phyloP scores from a whole-genome alignment of 2,888 invertebrate species.

The Drosophila neonasuta region DNA sequence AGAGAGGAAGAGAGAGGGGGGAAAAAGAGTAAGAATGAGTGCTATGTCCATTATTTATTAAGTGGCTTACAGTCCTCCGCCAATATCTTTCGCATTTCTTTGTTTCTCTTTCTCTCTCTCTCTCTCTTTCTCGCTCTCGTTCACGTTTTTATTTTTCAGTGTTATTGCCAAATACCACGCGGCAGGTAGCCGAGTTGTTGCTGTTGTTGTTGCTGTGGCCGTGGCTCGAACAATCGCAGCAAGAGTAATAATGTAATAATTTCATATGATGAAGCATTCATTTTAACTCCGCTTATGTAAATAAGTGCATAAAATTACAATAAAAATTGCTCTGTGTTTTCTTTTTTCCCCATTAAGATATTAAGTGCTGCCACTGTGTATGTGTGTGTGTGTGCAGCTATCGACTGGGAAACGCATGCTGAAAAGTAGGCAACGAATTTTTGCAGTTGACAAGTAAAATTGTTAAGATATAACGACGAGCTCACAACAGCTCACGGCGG shows the following conservation, averaged over 20 bases:
- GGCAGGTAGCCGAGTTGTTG: slow-evolving; percentile 11
- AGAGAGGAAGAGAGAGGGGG: neutral
- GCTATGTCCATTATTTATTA: slow-evolving; percentile 64
- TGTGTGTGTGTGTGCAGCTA: slow-evolving; percentile 1
- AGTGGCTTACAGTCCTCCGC: slow-evolving; percentile 37
- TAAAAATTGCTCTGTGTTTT: slow-evolving; percentile 42
- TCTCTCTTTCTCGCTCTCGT: neutral
- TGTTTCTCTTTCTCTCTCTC: neutral
- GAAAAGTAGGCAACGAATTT: slow-evolving; percentile 26
- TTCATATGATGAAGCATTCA: slow-evolving; percentile 63
- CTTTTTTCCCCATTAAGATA: slow-evolving; percentile 53
- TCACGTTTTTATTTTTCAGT: slow-evolving; percentile 22
- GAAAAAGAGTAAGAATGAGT: neutral
- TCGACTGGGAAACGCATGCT: slow-evolving; percentile 5
- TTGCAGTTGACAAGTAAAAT: slow-evolving; percentile 36
- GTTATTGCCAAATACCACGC: slow-evolving; percentile 45
- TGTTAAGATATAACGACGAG: slow-evolving; percentile 24
- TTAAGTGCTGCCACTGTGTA: slow-evolving; percentile 39
- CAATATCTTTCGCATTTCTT: slow-evolving; percentile 9
- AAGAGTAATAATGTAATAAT: slow-evolving; percentile 68
- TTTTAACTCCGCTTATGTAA: slow-evolving; percentile 69
- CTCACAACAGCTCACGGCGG: neutral
- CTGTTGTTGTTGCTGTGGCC: slow-evolving; percentile 13
- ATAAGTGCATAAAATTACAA: slow-evolving; percentile 72
- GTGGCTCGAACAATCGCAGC: slow-evolving; percentile 31